Percentiles rank a stretch among this genome's conserved stretches.
Conservation (phyloP, 2,113 vertebrate genomes). For the Sylvilagus bachmani region DNA sequence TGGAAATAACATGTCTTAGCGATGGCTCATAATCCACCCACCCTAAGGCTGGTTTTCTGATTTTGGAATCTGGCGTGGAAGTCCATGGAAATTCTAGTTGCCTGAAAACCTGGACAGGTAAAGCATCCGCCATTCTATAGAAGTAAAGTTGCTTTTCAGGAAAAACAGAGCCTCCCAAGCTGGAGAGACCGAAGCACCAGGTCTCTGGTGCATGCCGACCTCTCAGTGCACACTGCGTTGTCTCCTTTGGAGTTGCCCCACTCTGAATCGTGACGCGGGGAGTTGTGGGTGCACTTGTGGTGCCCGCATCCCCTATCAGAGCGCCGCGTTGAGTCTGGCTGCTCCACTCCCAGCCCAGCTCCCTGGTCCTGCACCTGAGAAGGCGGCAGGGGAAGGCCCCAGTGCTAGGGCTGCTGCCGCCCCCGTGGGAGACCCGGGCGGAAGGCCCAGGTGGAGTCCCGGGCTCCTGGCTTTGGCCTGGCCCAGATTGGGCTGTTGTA, state of each 20-base stretch:
- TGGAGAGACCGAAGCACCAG: neutral
- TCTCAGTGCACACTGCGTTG: neutral
- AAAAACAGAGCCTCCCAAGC: neutral
- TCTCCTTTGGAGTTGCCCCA: neutral
- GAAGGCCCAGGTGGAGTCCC: too few relatives aligned
- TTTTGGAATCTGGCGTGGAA: neutral
- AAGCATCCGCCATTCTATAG: neutral
- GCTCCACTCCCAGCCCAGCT: too few relatives aligned
- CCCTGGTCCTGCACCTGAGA: too few relatives aligned
- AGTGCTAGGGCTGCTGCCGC: too few relatives aligned
- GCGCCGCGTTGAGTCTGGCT: too few relatives aligned
- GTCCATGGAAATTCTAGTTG: neutral
- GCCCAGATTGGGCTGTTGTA: too few relatives aligned
- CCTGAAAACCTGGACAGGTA: neutral
- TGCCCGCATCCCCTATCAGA: too few relatives aligned
- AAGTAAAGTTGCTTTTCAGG: neutral
- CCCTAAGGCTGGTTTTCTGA: neutral
- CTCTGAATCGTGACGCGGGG: neutral
- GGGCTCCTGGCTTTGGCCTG: too few relatives aligned
- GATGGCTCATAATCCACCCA: neutral
- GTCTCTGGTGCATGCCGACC: neutral
- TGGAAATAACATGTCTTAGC: conserved; percentile 30
- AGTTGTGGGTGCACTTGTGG: too few relatives aligned
- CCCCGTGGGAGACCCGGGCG: too few relatives aligned
- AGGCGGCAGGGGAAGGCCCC: too few relatives aligned